Base-by-base conservation (phyloP, 2,888 invertebrate species). In the Caenorhabditis drosophilae region DNA sequence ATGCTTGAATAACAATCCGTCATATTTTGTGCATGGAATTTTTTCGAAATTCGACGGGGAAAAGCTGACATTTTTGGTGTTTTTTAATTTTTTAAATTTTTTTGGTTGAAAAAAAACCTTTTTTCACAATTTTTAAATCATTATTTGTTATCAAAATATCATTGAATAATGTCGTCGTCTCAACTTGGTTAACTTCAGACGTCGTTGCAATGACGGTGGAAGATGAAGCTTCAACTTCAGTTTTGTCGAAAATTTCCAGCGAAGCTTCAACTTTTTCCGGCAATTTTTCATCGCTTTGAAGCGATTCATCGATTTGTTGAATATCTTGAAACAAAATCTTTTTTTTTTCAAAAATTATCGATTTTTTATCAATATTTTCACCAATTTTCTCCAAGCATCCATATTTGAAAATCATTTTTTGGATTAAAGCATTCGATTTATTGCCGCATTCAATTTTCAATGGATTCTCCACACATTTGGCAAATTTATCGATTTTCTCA, bases 1-100 rank as follows among this genome's bases (percentile, higher is more conserved):
- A 64, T 64, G 47, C 58, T 58, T 11, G 54, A 42, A 35, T 58
- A 64, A 26, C 64, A 64, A 26, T 64, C 64, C 4, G 58, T 64
- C 64, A 64, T 64, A 42, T 64, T 64, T 18, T 54, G 53, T 1
- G 58, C 58, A 31, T 31, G 40, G 47, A 64, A 64, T 1, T 23
- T 34, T 35, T 25, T 31, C 25, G 35, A 35, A 34, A 34, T 47
- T 34, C 47, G 25, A 4, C 27, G 22, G 4, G 23, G 22, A 15
- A 25, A 15, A 7, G 40, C 22, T 40, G 18, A 11, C 16, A 4
- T 4, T 15, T 15, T 36, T 36, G 40, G 18, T 44, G 47, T 20
- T 38, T n/a, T n/a, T n/a, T n/a, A n/a, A n/a, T n/a, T n/a, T n/a
- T n/a, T n/a, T n/a, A n/a, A n/a, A n/a, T n/a, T n/a, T n/a, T n/a